Evolutionary conservation across 2,113 vertebrate genomes (phyloP), one percentile per base, ranked within the genome.

Genomic region (Poicephalus gulielmi): DNA sequence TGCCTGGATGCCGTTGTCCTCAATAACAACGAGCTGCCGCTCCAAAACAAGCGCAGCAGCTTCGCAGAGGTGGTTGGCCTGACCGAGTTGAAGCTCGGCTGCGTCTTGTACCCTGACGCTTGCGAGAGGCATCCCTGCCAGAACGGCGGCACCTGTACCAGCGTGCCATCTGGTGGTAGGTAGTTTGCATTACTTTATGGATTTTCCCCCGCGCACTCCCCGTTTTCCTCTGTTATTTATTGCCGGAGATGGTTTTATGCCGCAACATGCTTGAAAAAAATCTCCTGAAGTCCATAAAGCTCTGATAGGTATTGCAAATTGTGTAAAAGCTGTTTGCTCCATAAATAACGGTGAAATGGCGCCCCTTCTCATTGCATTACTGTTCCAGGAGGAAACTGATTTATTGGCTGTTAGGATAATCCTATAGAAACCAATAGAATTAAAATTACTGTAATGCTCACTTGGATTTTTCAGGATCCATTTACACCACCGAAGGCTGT

Each of bases 21-120:
- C 11, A 99, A 99, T 15, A 98, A 98, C 97, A 98, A 99, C 0
- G 99, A 99, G 82, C 97, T 99, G 95, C 99, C 99, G 0, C 98
- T 99, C 55, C 99, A 99, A 69, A 99, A 99, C 98, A 99, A 99
- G 87, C 99, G 98, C 81, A 99, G 99, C 49, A 99, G 97, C 91
- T 99, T 99, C 6, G 99, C 99, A 0, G 99, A 99, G 95, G 99
- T 99, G 93, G 99, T 99, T 63, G 99, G 99, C n/a, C 98, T 99
- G 96, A 98, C 99, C 0, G 99, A 99, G 57, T 92, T 99, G 71
- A 99, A 99, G 95, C 98, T 99, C 35, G 99, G 99, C 95, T 99
- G 99, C 7, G 97, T 99, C 43, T 98, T 99, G 8, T 99, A 99
- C 93, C 99, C 99, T 0, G 99, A 99, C 2, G 98, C 98, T 11